Conservation (phyloP, 1,140 invertebrate species). For the Halyomorpha halys region DNA sequence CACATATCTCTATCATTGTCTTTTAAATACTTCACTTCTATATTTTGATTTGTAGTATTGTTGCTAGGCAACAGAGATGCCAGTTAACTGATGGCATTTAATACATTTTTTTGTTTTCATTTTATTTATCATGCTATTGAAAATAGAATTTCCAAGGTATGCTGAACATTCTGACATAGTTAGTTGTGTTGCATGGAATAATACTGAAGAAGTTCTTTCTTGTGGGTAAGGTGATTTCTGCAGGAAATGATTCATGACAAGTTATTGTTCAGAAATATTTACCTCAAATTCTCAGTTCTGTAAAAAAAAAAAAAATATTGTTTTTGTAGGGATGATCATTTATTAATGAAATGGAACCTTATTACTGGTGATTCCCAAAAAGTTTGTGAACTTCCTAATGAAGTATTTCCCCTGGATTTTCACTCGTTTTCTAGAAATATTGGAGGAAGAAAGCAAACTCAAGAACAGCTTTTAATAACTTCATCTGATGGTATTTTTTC, state of each 20-base stretch:
- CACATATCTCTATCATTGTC: too few species aligned
- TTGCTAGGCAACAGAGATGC: too few species aligned
- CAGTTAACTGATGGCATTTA: too few species aligned
- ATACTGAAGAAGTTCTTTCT: constrained; percentile 83
- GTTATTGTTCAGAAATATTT: constrained; percentile 6
- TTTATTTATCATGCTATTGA: constrained; percentile 57
- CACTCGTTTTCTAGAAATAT: constrained; percentile 63
- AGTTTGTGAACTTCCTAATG: constrained; percentile 64
- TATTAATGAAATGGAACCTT: constrained; percentile 79
- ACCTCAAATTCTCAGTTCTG: not conserved
- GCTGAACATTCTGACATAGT: constrained; percentile 63
- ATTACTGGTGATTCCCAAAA: constrained; percentile 62
- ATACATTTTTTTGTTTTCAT: too few species aligned
- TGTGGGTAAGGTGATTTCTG: constrained; percentile 50
- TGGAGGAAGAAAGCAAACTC: constrained; percentile 54
- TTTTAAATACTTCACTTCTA: too few species aligned
- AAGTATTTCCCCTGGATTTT: constrained; percentile 79
- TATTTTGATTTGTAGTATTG: too few species aligned
- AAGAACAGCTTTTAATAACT: constrained; percentile 76
- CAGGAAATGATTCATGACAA: constrained; percentile 16
- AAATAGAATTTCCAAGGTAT: constrained; percentile 60
- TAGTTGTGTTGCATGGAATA: constrained; percentile 83
- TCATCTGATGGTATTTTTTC: constrained; percentile 69
- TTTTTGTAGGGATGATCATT: constrained; percentile 74
- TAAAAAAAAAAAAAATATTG: too few species aligned